Evolutionary conservation across 1,140 invertebrate species (phyloP).

Genomic region (Drosophila subobscura): DNA sequence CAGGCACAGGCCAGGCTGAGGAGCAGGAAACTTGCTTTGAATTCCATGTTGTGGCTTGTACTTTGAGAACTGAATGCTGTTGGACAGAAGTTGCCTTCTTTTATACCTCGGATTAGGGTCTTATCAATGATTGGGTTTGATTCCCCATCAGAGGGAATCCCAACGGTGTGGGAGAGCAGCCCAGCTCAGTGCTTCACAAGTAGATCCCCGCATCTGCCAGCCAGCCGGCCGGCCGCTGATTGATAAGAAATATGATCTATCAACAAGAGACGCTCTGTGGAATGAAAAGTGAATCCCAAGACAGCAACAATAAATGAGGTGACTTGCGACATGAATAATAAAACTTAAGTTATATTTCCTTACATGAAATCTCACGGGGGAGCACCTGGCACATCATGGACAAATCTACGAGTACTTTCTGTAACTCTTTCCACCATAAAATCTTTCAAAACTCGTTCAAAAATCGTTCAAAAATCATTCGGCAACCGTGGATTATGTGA

Average conservation of each 20-base stretch:
- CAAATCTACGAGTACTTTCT: neutral
- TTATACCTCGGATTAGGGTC: constrained; percentile 17
- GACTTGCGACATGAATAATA: neutral
- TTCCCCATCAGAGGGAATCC: constrained; percentile 53
- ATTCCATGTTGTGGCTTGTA: constrained; percentile 43
- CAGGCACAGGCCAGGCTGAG: constrained; percentile 30
- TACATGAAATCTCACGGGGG: neutral
- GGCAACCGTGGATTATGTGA: no score
- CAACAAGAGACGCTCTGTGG: neutral
- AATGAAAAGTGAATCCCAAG: constrained; percentile 21
- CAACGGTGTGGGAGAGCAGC: neutral
- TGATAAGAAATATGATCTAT: constrained; percentile 49
- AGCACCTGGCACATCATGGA: neutral
- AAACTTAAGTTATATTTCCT: neutral
- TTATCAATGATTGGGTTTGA: constrained; percentile 43
- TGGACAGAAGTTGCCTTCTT: neutral
- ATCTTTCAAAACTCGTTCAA: neutral
- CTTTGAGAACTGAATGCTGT: constrained; percentile 26
- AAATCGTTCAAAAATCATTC: neutral
- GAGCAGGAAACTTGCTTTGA: constrained; percentile 22
- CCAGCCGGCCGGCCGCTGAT: neutral
- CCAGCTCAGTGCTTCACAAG: constrained; percentile 40
- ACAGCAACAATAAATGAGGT: constrained; percentile 21
- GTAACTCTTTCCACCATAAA: no score
- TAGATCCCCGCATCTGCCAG: constrained; percentile 45